A percentile compares a stretch with the other conserved stretches of the same genome.
Conservation (phyloP, 2,888 invertebrate genomes). For the Microplitis deprimator region DNA sequence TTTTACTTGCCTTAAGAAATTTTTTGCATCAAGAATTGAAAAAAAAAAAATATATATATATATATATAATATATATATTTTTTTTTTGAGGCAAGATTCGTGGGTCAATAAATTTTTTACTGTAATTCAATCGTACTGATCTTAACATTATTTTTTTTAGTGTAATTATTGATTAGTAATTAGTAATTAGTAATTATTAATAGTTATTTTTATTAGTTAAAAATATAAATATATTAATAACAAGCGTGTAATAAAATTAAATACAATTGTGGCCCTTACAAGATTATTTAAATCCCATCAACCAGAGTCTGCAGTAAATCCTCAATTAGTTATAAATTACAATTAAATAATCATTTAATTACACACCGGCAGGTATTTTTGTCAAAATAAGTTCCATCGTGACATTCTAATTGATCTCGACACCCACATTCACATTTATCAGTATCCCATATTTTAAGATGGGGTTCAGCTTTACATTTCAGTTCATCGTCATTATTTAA, state of each 20-base stretch:
- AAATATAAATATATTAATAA: background rate
- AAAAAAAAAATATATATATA: no score
- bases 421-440: slow-evolving; percentile 77
- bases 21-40: no score
- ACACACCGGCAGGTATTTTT: slow-evolving; percentile 74
- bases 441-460: slow-evolving; percentile 77
- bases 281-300: slow-evolving; percentile 7
- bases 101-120: no score
- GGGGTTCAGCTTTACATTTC: slow-evolving; percentile 74
- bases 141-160: no score
- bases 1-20: no score
- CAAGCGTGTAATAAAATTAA: background rate
- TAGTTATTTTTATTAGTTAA: background rate
- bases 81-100: no score
- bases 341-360: slow-evolving; percentile 22
- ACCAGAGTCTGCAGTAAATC: background rate
- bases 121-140: no score
- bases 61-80: no score
- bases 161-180: no score
- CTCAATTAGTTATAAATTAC: background rate
- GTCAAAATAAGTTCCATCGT: slow-evolving; percentile 77
- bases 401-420: slow-evolving; percentile 74
- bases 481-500: slow-evolving; percentile 75
- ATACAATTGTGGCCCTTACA: background rate
- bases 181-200: background rate